phyloP scores from a whole-genome alignment of 2,797 vertebrate species.

The Pseudochirops cupreus region DNA sequence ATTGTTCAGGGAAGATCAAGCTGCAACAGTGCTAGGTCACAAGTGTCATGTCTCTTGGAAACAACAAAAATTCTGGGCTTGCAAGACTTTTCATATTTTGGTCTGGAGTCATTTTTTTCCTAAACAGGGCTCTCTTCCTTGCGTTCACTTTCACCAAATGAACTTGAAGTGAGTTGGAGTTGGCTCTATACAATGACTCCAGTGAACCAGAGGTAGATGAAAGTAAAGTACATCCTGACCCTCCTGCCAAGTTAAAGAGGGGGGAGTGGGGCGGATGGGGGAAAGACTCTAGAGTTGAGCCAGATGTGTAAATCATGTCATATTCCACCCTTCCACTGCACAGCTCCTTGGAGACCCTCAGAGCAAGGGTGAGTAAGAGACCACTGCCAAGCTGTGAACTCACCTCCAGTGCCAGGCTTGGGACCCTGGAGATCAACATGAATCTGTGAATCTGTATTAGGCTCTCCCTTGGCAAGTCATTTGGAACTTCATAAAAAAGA shows the following conservation, averaged over 20 bases:
- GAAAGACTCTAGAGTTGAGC: slow-evolving; percentile 42
- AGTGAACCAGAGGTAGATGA: slow-evolving; percentile 66
- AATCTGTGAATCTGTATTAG: slow-evolving; percentile 27
- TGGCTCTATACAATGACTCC: slow-evolving; percentile 30
- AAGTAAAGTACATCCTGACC: slow-evolving; percentile 67
- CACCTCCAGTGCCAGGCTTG: slow-evolving; percentile 26
- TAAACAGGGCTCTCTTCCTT: slow-evolving; percentile 43
- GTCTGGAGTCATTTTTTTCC: slow-evolving; percentile 33
- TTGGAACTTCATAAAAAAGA: slow-evolving; percentile 63
- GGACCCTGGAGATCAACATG: slow-evolving; percentile 37
- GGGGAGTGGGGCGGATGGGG: not conserved
- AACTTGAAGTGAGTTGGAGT: slow-evolving; percentile 38
- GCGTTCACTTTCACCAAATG: slow-evolving; percentile 6
- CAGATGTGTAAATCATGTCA: slow-evolving; percentile 67
- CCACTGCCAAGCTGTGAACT: not conserved
- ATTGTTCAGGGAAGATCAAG: not conserved
- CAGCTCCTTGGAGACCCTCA: slow-evolving; percentile 1
- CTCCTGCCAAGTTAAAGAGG: slow-evolving; percentile 61
- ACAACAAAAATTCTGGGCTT: not conserved
- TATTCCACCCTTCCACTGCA: slow-evolving; percentile 39
- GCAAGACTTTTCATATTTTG: slow-evolving; percentile 7
- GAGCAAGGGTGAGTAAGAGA: slow-evolving; percentile 26
- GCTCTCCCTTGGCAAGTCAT: slow-evolving; percentile 52
- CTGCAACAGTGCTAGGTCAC: not conserved
- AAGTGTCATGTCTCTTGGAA: not conserved